Conservation (phyloP, 1,140 invertebrate species). For the Aradophagus sp. region DNA sequence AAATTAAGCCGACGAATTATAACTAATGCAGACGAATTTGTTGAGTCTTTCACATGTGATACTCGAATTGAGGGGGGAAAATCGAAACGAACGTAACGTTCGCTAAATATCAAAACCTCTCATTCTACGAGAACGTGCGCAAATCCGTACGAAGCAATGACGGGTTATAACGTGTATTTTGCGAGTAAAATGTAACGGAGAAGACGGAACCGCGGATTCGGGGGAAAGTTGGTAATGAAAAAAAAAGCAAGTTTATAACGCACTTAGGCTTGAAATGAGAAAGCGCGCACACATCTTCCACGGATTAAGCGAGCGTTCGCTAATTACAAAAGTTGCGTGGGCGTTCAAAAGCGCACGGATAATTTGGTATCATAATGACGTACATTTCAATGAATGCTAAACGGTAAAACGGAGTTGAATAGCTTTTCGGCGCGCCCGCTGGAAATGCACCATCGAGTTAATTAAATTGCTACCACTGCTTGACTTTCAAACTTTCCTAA, state of each 20-base stretch:
- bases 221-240: slow-evolving; percentile 11
- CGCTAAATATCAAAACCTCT: no score
- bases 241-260: slow-evolving; percentile 10
- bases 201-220: no score
- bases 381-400: slow-evolving; percentile 51
- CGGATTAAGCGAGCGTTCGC: slow-evolving; percentile 18
- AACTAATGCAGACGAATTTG: no score
- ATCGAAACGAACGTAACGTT: no score
- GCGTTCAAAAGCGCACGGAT: slow-evolving; percentile 40
- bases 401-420: slow-evolving; percentile 42
- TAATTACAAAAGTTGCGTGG: slow-evolving; percentile 50
- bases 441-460: slow-evolving; percentile 42
- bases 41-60: no score
- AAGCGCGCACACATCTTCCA: slow-evolving; percentile 15
- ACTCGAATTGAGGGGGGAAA: no score
- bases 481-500: slow-evolving; percentile 51
- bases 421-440: slow-evolving; percentile 32
- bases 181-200: no score
- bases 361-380: slow-evolving; percentile 53
- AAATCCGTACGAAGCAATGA: no score
- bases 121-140: no score
- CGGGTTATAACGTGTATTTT: no score
- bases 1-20: no score
- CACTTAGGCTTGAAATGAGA: slow-evolving; percentile 15
- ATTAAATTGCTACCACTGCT: slow-evolving; percentile 53